Conservation (phyloP, 2,888 invertebrate genomes). For the Eupithecia subumbrata region DNA sequence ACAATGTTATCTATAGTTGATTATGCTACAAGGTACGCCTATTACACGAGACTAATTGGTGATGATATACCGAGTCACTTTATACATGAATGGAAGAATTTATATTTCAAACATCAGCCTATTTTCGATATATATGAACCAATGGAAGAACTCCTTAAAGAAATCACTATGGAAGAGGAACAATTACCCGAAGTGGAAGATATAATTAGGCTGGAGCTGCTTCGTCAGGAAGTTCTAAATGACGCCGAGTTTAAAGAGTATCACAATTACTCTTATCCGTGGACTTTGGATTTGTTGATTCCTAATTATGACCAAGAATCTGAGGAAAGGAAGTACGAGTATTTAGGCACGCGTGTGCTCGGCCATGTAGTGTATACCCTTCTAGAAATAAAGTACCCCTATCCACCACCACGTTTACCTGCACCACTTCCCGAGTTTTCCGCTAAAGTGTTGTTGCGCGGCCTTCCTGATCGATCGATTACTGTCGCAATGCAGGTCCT, state of each 20-base stretch:
- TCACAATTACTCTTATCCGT: constrained; percentile 78
- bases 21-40: constrained; percentile 79
- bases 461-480: constrained; percentile 71
- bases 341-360: constrained; percentile 73
- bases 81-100: constrained; percentile 82
- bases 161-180: constrained; percentile 59
- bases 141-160: constrained; percentile 68
- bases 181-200: constrained; percentile 66
- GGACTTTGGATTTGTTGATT: constrained; percentile 77
- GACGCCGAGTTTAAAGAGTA: constrained; percentile 84
- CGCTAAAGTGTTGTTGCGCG: constrained; percentile 72
- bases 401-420: constrained; percentile 61
- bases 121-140: constrained; percentile 79
- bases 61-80: constrained; percentile 75
- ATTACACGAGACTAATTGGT: constrained; percentile 73
- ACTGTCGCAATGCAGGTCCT: constrained; percentile 71
- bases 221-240: constrained; percentile 81
- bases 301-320: constrained; percentile 72
- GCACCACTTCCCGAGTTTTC: constrained; percentile 68
- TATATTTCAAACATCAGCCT: constrained; percentile 82
- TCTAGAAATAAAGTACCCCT: constrained; percentile 77
- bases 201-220: constrained; percentile 75
- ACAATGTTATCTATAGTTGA: constrained; percentile 82
- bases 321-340: constrained; percentile 73
- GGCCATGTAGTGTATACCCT: constrained; percentile 82